Evolutionary conservation across 2,113 vertebrate species (phyloP).

Genomic region (Gymnobelideus leadbeateri): DNA sequence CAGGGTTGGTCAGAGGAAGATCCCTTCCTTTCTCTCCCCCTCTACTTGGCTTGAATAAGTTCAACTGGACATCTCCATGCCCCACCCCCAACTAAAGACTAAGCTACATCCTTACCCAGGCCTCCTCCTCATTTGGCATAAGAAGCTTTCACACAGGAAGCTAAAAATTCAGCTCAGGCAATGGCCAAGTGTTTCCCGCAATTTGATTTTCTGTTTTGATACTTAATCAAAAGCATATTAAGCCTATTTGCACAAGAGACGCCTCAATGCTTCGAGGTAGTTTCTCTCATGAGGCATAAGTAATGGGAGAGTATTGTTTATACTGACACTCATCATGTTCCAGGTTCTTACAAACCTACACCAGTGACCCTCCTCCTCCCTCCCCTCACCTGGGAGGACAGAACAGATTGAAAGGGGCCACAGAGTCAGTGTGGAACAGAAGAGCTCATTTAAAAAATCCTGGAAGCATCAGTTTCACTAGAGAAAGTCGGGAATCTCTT

Average conservation of each 20-base stretch:
- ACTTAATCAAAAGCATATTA: conserved; percentile 72
- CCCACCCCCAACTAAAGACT: not conserved
- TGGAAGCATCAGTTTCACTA: not conserved
- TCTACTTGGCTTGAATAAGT: not conserved
- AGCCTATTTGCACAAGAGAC: conserved; percentile 60
- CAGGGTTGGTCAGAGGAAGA: not conserved
- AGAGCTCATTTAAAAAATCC: not conserved
- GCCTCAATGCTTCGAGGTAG: conserved; percentile 61
- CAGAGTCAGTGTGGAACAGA: not conserved
- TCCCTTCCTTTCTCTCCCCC: not conserved
- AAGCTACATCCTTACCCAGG: not conserved
- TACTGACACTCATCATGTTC: conserved; percentile 60
- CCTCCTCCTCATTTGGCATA: not conserved
- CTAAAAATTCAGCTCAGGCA: conserved; percentile 51
- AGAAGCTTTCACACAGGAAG: conserved; percentile 5
- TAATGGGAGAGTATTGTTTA: conserved; percentile 72
- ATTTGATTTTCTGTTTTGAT: conserved; percentile 69
- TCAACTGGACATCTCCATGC: not conserved
- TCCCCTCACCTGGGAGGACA: conserved; percentile 24
- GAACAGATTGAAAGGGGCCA: not conserved
- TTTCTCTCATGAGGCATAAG: conserved; percentile 57
- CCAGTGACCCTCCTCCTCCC: not conserved
- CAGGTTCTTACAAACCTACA: conserved; percentile 28
- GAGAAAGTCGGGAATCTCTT: not conserved
- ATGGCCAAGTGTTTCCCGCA: conserved; percentile 52